Evolutionary conservation across 1,140 invertebrate genomes (phyloP).

Genomic region (Thaumetopoea pityocampa): DNA sequence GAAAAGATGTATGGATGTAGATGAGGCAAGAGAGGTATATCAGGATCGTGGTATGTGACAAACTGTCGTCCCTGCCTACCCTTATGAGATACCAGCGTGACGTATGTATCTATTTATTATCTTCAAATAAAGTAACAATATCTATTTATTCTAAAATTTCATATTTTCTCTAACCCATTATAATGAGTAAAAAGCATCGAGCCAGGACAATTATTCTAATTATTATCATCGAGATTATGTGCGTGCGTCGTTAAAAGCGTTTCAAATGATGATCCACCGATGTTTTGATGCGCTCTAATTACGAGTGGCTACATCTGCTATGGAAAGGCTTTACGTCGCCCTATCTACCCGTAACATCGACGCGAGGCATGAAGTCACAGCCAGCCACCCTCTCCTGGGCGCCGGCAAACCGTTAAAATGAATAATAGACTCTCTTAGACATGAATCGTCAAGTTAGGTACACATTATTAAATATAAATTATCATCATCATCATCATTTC

Average conservation of each 20-base stretch:
- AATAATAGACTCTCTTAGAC: slow-evolving; percentile 46
- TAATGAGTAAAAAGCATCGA: neutral
- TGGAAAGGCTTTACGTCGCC: slow-evolving; percentile 38
- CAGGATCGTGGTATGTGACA: no score
- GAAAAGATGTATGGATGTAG: no score
- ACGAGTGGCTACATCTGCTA: slow-evolving; percentile 60
- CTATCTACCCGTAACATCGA: slow-evolving; percentile 62
- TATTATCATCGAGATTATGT: slow-evolving; percentile 10
- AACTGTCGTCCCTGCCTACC: no score
- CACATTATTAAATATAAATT: neutral
- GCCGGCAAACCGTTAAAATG: slow-evolving; percentile 68
- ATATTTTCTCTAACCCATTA: no score
- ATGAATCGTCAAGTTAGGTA: slow-evolving; percentile 40
- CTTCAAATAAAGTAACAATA: no score
- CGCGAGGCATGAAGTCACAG: slow-evolving; percentile 50
- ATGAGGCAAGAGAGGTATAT: no score
- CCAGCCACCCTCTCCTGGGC: slow-evolving; percentile 59
- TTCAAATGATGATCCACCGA: slow-evolving; percentile 33
- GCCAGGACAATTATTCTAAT: slow-evolving; percentile 6
- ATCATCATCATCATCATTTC: neutral
- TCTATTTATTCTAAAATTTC: no score
- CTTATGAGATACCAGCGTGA: no score
- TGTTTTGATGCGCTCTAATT: slow-evolving; percentile 72
- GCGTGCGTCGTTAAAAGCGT: slow-evolving; percentile 1
- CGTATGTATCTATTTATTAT: no score